These are phyloP conservation scores for Amphipyra tragopoginis DNA, from an alignment of 2,888 invertebrate species.

Conservation along the genomic window DNA sequence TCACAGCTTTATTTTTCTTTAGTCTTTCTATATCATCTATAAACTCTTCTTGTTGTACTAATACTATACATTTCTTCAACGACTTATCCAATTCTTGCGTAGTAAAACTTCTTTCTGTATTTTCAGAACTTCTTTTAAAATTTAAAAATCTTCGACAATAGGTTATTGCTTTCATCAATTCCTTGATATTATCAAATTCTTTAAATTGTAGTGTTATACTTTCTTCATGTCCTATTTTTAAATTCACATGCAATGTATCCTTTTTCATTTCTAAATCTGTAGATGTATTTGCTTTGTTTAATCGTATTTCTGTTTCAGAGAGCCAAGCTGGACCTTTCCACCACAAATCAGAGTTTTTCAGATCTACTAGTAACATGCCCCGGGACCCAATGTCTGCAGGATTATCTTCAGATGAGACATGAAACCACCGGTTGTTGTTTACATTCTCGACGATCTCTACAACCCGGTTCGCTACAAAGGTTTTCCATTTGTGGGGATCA, in stretches of 20 bases:
- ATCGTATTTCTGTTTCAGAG: constrained; percentile 12
- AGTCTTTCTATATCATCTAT: not conserved
- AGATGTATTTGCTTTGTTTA: constrained; percentile 5
- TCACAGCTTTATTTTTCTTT: not conserved
- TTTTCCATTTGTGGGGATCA: constrained; percentile 52
- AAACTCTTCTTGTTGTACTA: constrained; percentile 2
- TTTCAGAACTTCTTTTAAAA: not conserved
- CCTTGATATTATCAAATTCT: not conserved
- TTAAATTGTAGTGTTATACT: not conserved
- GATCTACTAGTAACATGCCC: constrained; percentile 34
- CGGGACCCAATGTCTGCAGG: constrained; percentile 55
- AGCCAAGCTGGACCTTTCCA: constrained; percentile 52
- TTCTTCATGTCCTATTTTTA: not conserved
- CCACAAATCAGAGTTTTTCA: constrained; percentile 48
- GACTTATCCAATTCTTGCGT: not conserved
- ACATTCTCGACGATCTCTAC: constrained; percentile 17
- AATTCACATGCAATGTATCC: not conserved
- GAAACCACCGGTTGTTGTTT: constrained; percentile 12
- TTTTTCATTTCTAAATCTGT: constrained; percentile 33
- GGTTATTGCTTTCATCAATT: not conserved
- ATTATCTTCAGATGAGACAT: constrained; percentile 42
- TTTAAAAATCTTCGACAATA: not conserved
- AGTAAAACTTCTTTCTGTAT: not conserved
- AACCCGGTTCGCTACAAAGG: constrained; percentile 55
- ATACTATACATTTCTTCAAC: not conserved